Conservation (phyloP, 2,797 vertebrate genomes). For the Sitta carolinensis region DNA sequence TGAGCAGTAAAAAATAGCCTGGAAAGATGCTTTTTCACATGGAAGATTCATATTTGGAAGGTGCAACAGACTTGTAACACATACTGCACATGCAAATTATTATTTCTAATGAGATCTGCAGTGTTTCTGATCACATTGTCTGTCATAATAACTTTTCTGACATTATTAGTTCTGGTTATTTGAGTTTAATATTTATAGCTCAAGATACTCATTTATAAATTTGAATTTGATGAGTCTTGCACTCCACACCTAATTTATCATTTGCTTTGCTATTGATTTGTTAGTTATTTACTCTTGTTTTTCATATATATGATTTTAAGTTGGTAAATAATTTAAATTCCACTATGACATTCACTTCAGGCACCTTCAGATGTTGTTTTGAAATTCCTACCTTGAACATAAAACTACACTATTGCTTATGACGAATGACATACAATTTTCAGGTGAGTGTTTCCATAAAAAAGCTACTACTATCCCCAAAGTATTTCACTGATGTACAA, state of each 20-base stretch:
- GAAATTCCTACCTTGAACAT: background rate
- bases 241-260: background rate
- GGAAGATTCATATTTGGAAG: background rate
- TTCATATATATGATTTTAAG: slow-evolving; percentile 44
- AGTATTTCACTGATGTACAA: background rate
- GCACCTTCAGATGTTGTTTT: slow-evolving; percentile 11
- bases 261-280: slow-evolving; percentile 47
- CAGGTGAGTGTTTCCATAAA: background rate
- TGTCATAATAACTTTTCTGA: slow-evolving; percentile 31
- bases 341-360: background rate
- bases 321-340: slow-evolving; percentile 40
- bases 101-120: slow-evolving; percentile 16
- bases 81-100: background rate
- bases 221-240: slow-evolving; percentile 7
- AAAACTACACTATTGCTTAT: background rate
- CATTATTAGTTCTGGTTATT: slow-evolving; percentile 39
- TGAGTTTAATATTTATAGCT: slow-evolving; percentile 31
- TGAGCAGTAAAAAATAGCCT: background rate
- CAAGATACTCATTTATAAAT: background rate
- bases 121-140: slow-evolving; percentile 28
- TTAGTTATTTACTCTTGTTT: slow-evolving; percentile 30
- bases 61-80: background rate
- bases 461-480: background rate
- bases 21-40: background rate
- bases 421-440: slow-evolving; percentile 21